A percentile compares a stretch with the other conserved stretches of the same genome.
phyloP scores from a whole-genome alignment of 1,140 invertebrate species.

The Drosophila tropicalis region DNA sequence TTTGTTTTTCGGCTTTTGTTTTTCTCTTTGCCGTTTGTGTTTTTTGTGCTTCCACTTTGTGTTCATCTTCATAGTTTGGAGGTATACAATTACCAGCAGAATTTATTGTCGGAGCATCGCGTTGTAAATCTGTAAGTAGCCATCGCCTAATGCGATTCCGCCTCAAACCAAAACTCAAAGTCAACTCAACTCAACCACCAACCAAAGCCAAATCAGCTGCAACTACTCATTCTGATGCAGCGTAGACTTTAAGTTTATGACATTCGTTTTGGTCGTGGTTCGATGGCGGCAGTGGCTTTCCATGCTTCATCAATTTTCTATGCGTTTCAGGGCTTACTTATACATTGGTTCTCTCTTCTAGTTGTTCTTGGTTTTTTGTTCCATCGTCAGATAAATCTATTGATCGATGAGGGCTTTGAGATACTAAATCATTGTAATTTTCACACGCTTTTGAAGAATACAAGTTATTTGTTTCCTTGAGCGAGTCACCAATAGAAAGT shows the following conservation, averaged over 20 bases:
- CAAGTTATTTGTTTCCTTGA: slow-evolving; percentile 25
- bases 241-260: slow-evolving; percentile 44
- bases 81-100: slow-evolving; percentile 48
- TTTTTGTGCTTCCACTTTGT: background rate
- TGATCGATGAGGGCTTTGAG: slow-evolving; percentile 53
- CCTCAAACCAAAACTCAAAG: slow-evolving; percentile 3
- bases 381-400: slow-evolving; percentile 50
- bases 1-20: slow-evolving; percentile 28
- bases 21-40: slow-evolving; percentile 1
- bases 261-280: slow-evolving; percentile 57
- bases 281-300: background rate
- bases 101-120: slow-evolving; percentile 48
- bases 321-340: slow-evolving; percentile 38
- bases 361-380: slow-evolving; percentile 5
- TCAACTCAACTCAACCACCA: background rate
- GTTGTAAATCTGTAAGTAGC: slow-evolving; percentile 61
- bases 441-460: slow-evolving; percentile 51
- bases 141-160: slow-evolving; percentile 55
- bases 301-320: slow-evolving; percentile 53
- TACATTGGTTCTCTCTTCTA: background rate
- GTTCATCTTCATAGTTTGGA: background rate
- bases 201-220: background rate
- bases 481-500: slow-evolving; percentile 17
- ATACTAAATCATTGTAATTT: slow-evolving; percentile 58
- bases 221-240: background rate